Base-by-base conservation (phyloP, 2,113 vertebrate species). In the Rafetus swinhoei region DNA sequence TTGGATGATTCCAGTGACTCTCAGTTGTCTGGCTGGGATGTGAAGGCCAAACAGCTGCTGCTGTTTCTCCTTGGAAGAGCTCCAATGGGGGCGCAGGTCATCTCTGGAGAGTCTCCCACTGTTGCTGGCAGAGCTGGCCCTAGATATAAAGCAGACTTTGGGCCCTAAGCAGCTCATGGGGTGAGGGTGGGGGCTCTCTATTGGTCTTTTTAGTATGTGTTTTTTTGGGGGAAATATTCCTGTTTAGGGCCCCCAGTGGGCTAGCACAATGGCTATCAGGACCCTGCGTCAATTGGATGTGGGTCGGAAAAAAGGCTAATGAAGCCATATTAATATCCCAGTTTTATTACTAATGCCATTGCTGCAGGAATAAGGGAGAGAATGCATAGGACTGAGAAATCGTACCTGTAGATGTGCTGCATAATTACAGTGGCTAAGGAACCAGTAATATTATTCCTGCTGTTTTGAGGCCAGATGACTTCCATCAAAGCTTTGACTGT, bases 1-100 rank as follows among this genome's bases (percentile, higher is more conserved):
- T 72, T 13, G 29, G 60, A 15, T 1, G 1, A 0, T 53, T 80
- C 7, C 2, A 85, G 84, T 7, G 0, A 60, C 0, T 77, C 3
- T 77, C 3, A 3, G 9, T 19, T 19, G 13, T 27, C 9, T 59
- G 16, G 29, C 25, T 87, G n/a, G 16, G 4, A 12, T 0, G 3
- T 65, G 39, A 29, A 35, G 50, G 32, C 52, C 15, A 1, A 16
- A 5, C 15, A 62, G 4, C 82, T 53, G 45, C 54, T 56, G 22
- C 55, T 83, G 7, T 65, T 85, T 3, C 65, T 69, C 18, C 18
- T 4, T 60, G 19, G 13, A 69, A 76, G 35, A 8, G 22, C 27
- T 86, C 1, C 5, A 1, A 0, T 1, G 76, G 10, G n/a, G 45
- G 50, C 19, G 11, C 56, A 16, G 8, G 1, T 19, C 72, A 89